A percentile compares a stretch with the other conserved stretches of the same genome.
Evolutionary conservation across 2,797 vertebrate species (phyloP).

Genomic region (Clangula hyemalis): DNA sequence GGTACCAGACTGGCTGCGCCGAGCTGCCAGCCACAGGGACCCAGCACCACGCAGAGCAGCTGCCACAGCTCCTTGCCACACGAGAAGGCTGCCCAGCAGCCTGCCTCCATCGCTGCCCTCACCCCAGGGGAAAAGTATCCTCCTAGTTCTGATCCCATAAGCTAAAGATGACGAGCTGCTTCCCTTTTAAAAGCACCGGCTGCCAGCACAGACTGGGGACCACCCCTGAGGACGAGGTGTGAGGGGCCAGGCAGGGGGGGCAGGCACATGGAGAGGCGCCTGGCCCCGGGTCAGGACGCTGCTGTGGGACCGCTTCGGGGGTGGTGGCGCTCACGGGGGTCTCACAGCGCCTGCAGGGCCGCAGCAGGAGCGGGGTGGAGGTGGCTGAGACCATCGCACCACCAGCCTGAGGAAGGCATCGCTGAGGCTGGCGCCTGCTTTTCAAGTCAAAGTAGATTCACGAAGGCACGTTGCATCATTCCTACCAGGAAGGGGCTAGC

Average conservation of each 20-base stretch:
- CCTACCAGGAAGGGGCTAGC: not conserved
- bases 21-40: not conserved
- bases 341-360: no score
- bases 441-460: not conserved
- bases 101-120: not conserved
- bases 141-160: not conserved
- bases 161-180: no score
- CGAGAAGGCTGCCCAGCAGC: no score
- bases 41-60: not conserved
- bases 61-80: not conserved
- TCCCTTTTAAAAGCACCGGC: not conserved
- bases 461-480: not conserved
- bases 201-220: not conserved
- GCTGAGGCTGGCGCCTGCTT: no score
- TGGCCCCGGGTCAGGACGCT: not conserved
- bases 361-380: no score
- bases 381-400: not conserved
- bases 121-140: not conserved
- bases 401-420: not conserved
- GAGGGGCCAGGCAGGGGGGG: not conserved
- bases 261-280: not conserved
- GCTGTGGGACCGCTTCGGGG: no score
- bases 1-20: rapidly evolving
- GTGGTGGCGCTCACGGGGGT: not conserved
- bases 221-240: not conserved